Percentiles rank a stretch among this genome's conserved stretches.
phyloP scores from a whole-genome alignment of 2,888 invertebrate species.

The Barypeithes pellucidus region DNA sequence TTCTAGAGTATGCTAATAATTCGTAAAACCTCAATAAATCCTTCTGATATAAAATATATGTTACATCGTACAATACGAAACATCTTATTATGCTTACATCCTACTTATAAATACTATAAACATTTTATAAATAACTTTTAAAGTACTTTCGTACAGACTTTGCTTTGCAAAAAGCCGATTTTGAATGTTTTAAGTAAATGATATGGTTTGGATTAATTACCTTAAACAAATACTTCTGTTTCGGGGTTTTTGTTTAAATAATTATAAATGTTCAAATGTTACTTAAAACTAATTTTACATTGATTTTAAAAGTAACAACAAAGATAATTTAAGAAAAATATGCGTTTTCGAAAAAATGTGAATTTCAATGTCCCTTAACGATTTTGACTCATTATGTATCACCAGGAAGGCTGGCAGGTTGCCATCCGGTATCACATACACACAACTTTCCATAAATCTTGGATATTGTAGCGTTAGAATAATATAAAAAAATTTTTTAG shows the following conservation, averaged over 20 bases:
- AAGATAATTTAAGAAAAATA: not conserved
- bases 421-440: too few species aligned
- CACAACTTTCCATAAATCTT: too few species aligned
- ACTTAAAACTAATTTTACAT: conserved; percentile 29
- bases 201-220: conserved; percentile 30
- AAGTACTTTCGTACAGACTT: conserved; percentile 61
- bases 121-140: conserved; percentile 57
- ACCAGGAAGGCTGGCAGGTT: too few species aligned
- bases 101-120: conserved; percentile 65
- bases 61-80: conserved; percentile 66
- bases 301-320: conserved; percentile 9
- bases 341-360: too few species aligned
- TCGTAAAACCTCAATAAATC: conserved; percentile 10
- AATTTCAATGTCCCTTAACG: too few species aligned
- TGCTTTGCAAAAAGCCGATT: conserved; percentile 24
- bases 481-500: too few species aligned
- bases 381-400: too few species aligned
- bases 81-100: conserved; percentile 64
- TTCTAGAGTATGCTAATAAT: not conserved
- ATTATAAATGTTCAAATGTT: not conserved
- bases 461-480: too few species aligned
- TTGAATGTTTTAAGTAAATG: conserved; percentile 33
- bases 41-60: conserved; percentile 58
- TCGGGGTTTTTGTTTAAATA: conserved; percentile 1
- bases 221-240: conserved; percentile 11